Percentiles rank a stretch among this genome's conserved stretches.
Evolutionary conservation across 2,797 vertebrate species (phyloP).

Genomic region (Adrianichthys oophorus): DNA sequence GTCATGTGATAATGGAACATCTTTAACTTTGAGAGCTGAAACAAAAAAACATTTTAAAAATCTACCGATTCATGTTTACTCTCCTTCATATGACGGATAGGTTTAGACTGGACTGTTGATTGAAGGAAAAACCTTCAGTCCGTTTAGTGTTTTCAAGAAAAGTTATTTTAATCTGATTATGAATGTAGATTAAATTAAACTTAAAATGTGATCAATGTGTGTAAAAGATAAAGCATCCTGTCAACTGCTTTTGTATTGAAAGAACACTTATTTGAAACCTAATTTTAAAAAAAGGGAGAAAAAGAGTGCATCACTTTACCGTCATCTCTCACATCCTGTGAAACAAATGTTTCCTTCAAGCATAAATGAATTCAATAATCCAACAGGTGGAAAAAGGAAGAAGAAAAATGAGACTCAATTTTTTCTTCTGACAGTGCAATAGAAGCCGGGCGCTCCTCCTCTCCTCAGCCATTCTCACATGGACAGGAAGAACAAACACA

Average conservation of each 20-base stretch:
- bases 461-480: constrained; percentile 19
- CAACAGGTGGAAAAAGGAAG: constrained; percentile 36
- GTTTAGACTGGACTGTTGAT: too few relatives aligned
- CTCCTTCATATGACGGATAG: too few relatives aligned
- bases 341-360: not conserved
- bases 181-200: too few relatives aligned
- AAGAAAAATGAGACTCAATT: not conserved
- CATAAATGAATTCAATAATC: not conserved
- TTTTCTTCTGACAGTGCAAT: constrained; percentile 26
- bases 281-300: not conserved
- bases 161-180: too few relatives aligned
- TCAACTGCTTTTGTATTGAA: not conserved
- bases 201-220: too few relatives aligned
- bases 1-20: too few relatives aligned
- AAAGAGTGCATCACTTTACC: not conserved
- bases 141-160: too few relatives aligned
- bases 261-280: not conserved
- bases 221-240: too few relatives aligned
- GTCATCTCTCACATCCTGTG: not conserved
- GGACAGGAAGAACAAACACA: constrained; percentile 8
- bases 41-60: not conserved
- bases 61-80: too few relatives aligned
- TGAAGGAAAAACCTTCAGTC: too few relatives aligned
- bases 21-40: not conserved
- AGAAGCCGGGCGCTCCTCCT: constrained; percentile 16